Base-by-base conservation (phyloP, 2,113 vertebrate genomes). In the Tychaedon coryphoeus region DNA sequence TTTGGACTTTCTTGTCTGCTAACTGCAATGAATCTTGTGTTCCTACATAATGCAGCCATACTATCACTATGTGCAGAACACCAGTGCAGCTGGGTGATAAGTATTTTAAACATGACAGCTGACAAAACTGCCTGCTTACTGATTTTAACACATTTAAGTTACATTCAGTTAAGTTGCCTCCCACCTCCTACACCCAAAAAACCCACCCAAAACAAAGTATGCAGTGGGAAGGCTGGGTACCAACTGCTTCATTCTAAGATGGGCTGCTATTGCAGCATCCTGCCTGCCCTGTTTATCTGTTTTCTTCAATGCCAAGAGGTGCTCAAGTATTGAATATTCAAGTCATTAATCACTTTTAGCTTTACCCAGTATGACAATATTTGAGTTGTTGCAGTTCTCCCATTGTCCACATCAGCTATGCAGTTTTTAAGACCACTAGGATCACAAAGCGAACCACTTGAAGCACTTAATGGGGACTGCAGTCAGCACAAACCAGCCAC, bases 51-150 rank as follows among this genome's bases (percentile, higher is more conserved):
- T 15, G 23, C 12, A 86, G 61, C 65, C 60, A 19, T 9, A 9
- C 60, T 89, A 72, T 92, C 14, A 0, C 79, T 74, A 18, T 0
- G 2, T 71, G 72, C 80, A 92, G 9, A 91, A 64, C 76, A 57
- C 57, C 71, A 62, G 28, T 88, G 93, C 66, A 90, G 79, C 81
- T 76, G 83, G 19, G 31, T 72, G 91, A 87, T 91, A 96, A 86
- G 69, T 48, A 85, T 34, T 95, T 91, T 71, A 64, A 72, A 89
- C 53, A 34, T 5, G n/a, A 83, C 76, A 93, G 73, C 73, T 93
- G 83, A 85, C 70, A 88, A 86, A 92, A 74, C 19, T 29, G 25
- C 47, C 24, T 60, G 5, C 33, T 83, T 61, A 29, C 36, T 78
- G 34, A 56, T 67, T 79, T 81, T 72, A 48, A 69, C 20, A 72